Conservation (phyloP, 2,113 vertebrate genomes). For the Genyomyrus donnyi region DNA sequence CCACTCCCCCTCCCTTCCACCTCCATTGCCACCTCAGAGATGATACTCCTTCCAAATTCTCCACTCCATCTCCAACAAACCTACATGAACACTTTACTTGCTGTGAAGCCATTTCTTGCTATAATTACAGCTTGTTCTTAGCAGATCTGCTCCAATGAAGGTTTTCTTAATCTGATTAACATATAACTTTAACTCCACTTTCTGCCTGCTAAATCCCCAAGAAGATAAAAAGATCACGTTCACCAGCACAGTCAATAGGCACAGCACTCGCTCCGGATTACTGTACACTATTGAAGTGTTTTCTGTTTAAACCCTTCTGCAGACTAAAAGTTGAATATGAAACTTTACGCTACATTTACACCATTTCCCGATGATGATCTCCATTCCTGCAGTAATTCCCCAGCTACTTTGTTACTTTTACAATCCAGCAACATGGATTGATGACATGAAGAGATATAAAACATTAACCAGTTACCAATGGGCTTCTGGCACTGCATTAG, state of each 20-base stretch:
- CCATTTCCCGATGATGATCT: background rate
- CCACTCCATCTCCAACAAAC: background rate
- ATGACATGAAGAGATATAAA: slow-evolving; percentile 4
- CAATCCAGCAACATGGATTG: background rate
- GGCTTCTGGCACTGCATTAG: background rate
- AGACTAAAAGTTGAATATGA: background rate
- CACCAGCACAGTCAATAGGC: background rate
- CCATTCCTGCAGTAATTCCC: background rate
- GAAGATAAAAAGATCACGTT: background rate
- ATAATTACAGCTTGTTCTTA: background rate
- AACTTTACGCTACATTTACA: background rate
- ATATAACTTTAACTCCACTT: background rate
- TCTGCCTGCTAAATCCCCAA: background rate
- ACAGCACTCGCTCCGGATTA: background rate
- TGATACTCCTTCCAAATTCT: background rate
- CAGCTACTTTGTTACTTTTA: background rate
- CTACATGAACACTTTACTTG: background rate
- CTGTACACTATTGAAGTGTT: background rate
- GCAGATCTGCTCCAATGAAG: background rate
- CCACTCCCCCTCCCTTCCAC: background rate
- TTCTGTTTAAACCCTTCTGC: background rate
- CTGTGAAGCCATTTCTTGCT: background rate
- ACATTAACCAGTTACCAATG: background rate
- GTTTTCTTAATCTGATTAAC: background rate
- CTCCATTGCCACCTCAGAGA: background rate